Evolutionary conservation across 2,888 invertebrate genomes (phyloP).

Genomic region (Electrophaes corylata): DNA sequence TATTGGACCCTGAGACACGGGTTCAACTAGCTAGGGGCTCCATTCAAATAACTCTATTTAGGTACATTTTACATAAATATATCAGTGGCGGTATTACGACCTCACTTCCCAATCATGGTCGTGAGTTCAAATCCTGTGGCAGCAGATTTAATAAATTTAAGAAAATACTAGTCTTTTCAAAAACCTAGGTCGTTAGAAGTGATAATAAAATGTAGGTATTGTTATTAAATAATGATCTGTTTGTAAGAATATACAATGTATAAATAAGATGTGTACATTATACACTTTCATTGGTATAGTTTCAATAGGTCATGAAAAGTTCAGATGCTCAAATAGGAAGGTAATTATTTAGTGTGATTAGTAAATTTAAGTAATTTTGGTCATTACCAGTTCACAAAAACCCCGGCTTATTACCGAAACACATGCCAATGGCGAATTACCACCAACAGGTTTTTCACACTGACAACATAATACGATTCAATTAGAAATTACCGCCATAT

Average conservation of each 20-base stretch:
- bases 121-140: neutral
- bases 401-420: conserved; percentile 32
- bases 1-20: conserved; percentile 26
- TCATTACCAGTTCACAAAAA: conserved; percentile 18
- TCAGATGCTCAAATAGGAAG: neutral
- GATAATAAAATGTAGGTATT: too few relatives aligned
- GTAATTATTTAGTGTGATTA: neutral
- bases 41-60: neutral
- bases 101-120: neutral
- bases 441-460: conserved; percentile 20
- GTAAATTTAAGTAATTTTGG: neutral
- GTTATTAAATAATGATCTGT: too few relatives aligned
- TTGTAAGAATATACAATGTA: too few relatives aligned
- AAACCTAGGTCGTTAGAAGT: too few relatives aligned
- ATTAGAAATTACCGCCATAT: conserved; percentile 30
- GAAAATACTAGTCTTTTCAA: neutral
- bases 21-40: neutral
- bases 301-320: neutral
- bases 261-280: too few relatives aligned
- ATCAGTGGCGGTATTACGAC: neutral
- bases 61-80: neutral
- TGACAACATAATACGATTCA: conserved; percentile 32
- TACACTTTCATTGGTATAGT: neutral
- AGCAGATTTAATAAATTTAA: neutral
- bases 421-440: conserved; percentile 49